A percentile compares a stretch with the other conserved stretches of the same genome.
phyloP scores from a whole-genome alignment of 37 sponge, comb jelly and placozoan genomes.

The Ianthella basta region DNA sequence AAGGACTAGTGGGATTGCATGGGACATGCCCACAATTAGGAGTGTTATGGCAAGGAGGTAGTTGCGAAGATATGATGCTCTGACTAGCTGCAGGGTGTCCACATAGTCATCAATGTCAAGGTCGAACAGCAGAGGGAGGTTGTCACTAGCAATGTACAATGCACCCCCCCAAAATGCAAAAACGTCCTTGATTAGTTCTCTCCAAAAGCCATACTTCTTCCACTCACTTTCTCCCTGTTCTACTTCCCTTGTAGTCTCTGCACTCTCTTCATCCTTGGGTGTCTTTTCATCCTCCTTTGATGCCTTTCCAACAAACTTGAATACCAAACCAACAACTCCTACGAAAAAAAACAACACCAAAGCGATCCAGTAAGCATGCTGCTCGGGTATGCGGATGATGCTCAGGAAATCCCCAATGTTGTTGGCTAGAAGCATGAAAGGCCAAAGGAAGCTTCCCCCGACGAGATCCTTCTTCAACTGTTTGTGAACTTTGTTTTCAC shows the following conservation, averaged over 20 bases:
- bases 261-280: background rate
- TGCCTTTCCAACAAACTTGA: background rate
- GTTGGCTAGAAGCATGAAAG: conserved; percentile 4
- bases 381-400: background rate
- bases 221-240: no score
- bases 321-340: background rate
- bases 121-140: conserved; percentile 1
- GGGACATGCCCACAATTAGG: background rate
- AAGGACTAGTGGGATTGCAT: background rate
- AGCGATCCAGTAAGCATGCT: background rate
- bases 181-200: background rate
- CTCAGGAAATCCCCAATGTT: conserved; percentile 9
- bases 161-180: background rate
- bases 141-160: conserved; percentile 12
- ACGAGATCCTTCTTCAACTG: background rate
- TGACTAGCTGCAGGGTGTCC: background rate
- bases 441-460: conserved; percentile 13
- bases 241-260: background rate
- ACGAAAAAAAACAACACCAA: background rate
- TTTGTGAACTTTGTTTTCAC: background rate
- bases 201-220: conserved; percentile 5
- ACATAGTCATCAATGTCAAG: background rate
- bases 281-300: background rate
- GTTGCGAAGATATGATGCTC: background rate
- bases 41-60: conserved; percentile 13